phyloP scores from a whole-genome alignment of 2,888 invertebrate species.

The Eugnorisma glareosa region DNA sequence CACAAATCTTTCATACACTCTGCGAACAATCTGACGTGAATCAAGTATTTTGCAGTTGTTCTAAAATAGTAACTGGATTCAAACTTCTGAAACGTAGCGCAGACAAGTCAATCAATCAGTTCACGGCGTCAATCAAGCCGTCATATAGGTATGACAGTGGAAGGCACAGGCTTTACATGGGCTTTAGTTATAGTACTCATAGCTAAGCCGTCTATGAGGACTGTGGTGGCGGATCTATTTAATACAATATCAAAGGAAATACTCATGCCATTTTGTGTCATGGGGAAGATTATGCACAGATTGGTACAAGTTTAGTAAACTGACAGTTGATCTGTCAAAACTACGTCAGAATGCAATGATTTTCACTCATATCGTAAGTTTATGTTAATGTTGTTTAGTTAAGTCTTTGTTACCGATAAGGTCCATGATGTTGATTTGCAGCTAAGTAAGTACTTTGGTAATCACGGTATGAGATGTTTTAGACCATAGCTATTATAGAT shows the following conservation, averaged over 20 bases:
- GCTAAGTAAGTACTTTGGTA: background rate
- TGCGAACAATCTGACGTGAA: background rate
- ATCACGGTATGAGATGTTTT: background rate
- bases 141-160: background rate
- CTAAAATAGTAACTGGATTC: background rate
- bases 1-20: background rate
- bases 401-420: background rate
- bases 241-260: background rate
- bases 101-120: conserved; percentile 4
- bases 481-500: background rate
- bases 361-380: background rate
- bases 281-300: background rate
- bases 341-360: background rate
- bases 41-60: conserved; percentile 3
- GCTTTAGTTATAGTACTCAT: no score
- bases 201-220: background rate
- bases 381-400: background rate
- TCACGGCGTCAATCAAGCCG: background rate
- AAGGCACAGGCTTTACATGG: background rate
- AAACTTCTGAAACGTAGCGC: background rate
- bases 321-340: background rate
- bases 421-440: background rate
- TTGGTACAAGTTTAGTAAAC: background rate
- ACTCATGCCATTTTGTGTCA: background rate
- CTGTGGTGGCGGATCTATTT: background rate